Base-by-base conservation (phyloP, 2,113 vertebrate species). In the Amblyopsis rosae region DNA sequence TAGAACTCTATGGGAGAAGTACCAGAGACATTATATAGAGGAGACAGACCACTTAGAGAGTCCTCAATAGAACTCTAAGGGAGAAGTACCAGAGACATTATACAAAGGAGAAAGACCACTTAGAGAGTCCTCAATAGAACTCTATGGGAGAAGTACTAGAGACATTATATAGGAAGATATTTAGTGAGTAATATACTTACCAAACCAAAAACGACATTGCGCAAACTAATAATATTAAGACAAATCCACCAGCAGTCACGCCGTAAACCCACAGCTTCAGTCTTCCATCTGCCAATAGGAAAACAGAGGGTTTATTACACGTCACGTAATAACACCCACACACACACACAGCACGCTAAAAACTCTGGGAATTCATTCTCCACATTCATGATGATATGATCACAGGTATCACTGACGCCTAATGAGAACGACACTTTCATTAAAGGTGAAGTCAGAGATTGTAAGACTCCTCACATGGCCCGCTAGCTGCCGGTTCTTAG, bases 191-290 rank as follows among this genome's bases (percentile, higher is more conserved):
- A 67, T 26, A 69, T 76, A 96, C 96, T 83, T 93, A 98, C 98
- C 97, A 99, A 88, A 97, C 82, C 82, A 98, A 81, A 87, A 96
- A 98, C 56, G 95, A 96, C 73, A 95, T 90, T 62, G 95, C 93
- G 84, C 96, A 93, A 72, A 98, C 88, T 86, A 96, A 93, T 89
- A 97, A 79, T 69, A 98, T 92, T 73, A 98, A 80, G 81, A 99
- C 82, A 89, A 98, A 96, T 83, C 95, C 93, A 0, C 94, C 94
- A 62, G 92, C 95, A 57, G 95, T 96, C 84, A 95, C 94, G 2
- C 94, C 96, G 3, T 99, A 99, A 64, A 99, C 97, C 98, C 98
- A 99, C 48, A 96, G 87, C 92, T 96, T 98, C 71, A 97, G 91
- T 90, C 95, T 93, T 65, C 97, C 97, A 92, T 99, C 98, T 99